These are phyloP conservation scores for Drosophila setosimentum DNA, from an alignment of 2,888 invertebrate species.

Conservation along the genomic window DNA sequence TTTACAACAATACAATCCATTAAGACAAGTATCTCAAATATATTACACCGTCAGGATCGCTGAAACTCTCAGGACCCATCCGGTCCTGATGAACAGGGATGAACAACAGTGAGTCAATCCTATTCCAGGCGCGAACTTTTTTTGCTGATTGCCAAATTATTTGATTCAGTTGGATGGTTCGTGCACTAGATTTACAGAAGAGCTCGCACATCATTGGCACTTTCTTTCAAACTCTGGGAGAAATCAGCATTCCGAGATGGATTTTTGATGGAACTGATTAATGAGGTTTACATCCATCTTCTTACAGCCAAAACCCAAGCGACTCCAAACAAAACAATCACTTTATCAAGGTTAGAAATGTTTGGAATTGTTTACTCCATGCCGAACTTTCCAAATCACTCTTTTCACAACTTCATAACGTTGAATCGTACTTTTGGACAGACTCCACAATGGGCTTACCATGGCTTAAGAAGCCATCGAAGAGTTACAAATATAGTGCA, in stretches of 20 bases:
- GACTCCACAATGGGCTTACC: background rate
- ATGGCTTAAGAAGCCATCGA: constrained; percentile 3
- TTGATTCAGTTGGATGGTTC: too few species aligned
- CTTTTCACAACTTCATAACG: background rate
- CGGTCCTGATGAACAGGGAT: too few species aligned
- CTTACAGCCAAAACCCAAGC: background rate
- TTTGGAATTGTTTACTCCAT: too few species aligned
- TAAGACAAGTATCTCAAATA: too few species aligned
- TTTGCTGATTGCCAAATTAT: too few species aligned
- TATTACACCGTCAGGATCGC: too few species aligned
- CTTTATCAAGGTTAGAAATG: background rate
- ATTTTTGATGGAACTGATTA: background rate
- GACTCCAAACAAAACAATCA: background rate
- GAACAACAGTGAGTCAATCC: too few species aligned
- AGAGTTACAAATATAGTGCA: background rate
- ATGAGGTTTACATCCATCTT: background rate
- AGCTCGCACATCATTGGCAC: background rate
- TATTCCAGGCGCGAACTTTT: too few species aligned
- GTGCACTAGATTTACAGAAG: too few species aligned
- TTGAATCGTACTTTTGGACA: background rate
- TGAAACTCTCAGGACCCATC: too few species aligned
- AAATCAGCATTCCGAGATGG: background rate
- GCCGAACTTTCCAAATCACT: too few species aligned
- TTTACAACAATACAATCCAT: too few species aligned
- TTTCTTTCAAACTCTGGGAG: background rate